Evolutionary conservation across 2,888 invertebrate genomes (phyloP), one percentile per base, ranked within the genome.

Genomic region (Phania funesta): DNA sequence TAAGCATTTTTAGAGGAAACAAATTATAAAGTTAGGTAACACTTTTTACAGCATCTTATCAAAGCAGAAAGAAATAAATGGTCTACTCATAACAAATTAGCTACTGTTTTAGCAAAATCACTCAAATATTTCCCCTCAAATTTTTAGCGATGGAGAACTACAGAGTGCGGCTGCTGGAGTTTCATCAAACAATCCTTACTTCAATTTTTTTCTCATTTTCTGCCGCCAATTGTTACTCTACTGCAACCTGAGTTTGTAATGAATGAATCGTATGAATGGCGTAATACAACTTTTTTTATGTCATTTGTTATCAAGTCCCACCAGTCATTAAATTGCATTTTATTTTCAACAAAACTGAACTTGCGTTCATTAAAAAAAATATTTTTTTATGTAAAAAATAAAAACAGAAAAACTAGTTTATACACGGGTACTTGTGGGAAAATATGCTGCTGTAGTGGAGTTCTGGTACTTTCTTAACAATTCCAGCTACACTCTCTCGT

Each of bases 321-420:
- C n/a, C 50, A 65, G 65, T n/a, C 35, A 74, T 64, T 64, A 74
- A 65, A 58, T 41, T 50, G 41, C 52, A 50, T 71, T 71, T 76
- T 46, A 54, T 26, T 41, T 29, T 52, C 16, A 22, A 67, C 60
- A 58, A 58, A 75, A 65, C 44, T 41, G 22, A 70, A 32, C 68
- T 68, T 67, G 32, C 26, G 54, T 13, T 24, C 60, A 44, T 74
- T n/a, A 74, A 58, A 65, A 29, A 64, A 29, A 5, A 1, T 20
- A 38, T 48, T 35, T 46, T 46, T 52, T 24, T 32, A 2, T 18
- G 7, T 44, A 26, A 32, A 29, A 54, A 54, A 32, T 16, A 52
- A 62, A 54, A 41, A 44, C 24, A 13, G 7, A 64, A 54, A 80
- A 80, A 80, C 70, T 60, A 65, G 76, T 73, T 77, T 80, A 16